Percentiles rank a stretch among this genome's conserved stretches.
Conservation (phyloP, 2,797 vertebrate genomes). For the Monodelphis domestica region DNA sequence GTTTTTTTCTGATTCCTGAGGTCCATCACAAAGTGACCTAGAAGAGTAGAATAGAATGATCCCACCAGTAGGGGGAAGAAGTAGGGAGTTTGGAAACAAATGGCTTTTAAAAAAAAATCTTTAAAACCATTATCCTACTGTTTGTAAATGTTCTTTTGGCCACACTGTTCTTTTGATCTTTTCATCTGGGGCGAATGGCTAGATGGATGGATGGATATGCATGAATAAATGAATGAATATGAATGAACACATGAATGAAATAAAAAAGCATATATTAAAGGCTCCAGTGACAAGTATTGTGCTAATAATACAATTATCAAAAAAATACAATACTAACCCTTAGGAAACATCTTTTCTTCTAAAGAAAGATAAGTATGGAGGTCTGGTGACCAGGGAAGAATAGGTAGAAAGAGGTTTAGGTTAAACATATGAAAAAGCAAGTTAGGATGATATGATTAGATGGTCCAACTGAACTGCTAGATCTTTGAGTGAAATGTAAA, state of each 20-base stretch:
- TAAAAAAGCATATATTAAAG: not conserved
- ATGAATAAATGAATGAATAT: not conserved
- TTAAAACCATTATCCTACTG: not conserved
- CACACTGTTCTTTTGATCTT: not conserved
- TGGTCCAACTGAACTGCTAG: not conserved
- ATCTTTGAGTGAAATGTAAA: not conserved
- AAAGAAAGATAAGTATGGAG: not conserved
- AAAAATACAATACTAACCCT: not conserved
- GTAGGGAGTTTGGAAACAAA: not conserved
- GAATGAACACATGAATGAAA: not conserved
- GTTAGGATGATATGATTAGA: not conserved
- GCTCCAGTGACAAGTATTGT: not conserved
- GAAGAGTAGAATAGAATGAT: not conserved
- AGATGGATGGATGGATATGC: too few relatives aligned
- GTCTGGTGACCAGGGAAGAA: not conserved
- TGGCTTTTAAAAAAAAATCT: not conserved
- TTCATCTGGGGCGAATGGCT: too few relatives aligned
- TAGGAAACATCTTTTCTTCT: too few relatives aligned
- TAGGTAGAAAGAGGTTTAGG: not conserved
- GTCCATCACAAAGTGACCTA: not conserved
- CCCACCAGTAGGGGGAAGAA: not conserved
- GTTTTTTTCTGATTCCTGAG: not conserved
- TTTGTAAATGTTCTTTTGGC: not conserved
- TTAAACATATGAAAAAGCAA: not conserved
- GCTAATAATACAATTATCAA: not conserved